Base-by-base conservation (phyloP, 2,888 invertebrate species). In the Cylloceria caligata region DNA sequence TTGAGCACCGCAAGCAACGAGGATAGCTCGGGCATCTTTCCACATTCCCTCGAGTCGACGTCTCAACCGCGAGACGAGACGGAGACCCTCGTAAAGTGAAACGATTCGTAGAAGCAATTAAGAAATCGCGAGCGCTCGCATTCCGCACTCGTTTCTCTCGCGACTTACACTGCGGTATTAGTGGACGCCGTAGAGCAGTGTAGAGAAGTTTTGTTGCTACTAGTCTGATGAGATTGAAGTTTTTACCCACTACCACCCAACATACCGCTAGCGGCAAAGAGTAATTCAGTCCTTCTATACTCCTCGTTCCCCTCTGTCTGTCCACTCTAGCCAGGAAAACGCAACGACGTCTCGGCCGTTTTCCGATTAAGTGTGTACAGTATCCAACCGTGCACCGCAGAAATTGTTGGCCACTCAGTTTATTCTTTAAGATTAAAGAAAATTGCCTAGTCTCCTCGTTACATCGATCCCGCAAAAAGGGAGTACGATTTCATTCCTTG, bases 101-200 rank as follows among this genome's bases (percentile, higher is more conserved):
- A 75, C 75, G 80, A 75, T 80, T 80, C 75, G 71, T 75, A 65
- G 80, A 75, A 71, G 75, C 69, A 80, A 80, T 80, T 75, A 80
- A 65, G 75, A 80, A 80, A 80, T 80, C 80, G 75, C 71, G 64
- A 47, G 57, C 9, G 62, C 13, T 55, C 16, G 55, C 68, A 39
- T 13, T 62, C 19, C 62, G 39, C 62, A 21, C 62, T 62, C 16
- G 62, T 19, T 39, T 36, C 19, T 21, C 42, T 24, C 42, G 42
- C 42, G 45, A 27, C 52, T 69, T 16, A 34, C 62, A n/a, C n/a
- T n/a, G 45, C 45, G 67, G 73, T 62, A 49, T 79, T 78, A 65
- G 64, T 16, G 30, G 30, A 30, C 55, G 24, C 65, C 16, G 27
- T n/a, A 30, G 9, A 45, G 52, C 11, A 13, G 30, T 36, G 30